These are phyloP conservation scores for Pempheris klunzingeri DNA, from an alignment of 2,797 vertebrate species.

Conservation along the genomic window DNA sequence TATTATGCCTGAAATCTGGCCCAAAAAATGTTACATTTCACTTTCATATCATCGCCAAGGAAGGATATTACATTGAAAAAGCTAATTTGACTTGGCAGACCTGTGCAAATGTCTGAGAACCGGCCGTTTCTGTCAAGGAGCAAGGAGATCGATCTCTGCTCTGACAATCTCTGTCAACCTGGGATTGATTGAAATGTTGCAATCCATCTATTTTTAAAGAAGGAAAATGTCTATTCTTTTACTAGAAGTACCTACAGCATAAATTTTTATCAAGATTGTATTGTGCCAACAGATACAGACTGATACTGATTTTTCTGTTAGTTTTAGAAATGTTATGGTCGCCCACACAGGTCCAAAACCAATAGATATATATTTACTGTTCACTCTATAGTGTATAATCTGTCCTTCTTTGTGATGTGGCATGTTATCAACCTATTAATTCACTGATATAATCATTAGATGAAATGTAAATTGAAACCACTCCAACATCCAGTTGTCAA, in stretches of 20 bases:
- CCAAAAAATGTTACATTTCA: conserved; percentile 54
- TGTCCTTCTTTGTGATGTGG: background rate
- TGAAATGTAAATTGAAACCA: background rate
- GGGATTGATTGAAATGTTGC: conserved; percentile 28
- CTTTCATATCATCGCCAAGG: conserved; percentile 67
- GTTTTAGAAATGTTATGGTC: conserved; percentile 15
- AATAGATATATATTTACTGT: background rate
- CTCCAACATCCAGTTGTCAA: background rate
- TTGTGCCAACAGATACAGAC: conserved; percentile 10
- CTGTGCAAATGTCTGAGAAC: conserved; percentile 26
- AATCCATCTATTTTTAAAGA: conserved; percentile 23
- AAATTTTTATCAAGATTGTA: conserved; percentile 32
- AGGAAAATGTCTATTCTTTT: conserved; percentile 19
- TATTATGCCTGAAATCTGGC: conserved; percentile 62
- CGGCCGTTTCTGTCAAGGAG: conserved; percentile 41
- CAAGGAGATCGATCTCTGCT: conserved; percentile 30
- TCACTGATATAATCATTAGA: background rate
- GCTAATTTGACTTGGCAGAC: conserved; percentile 66
- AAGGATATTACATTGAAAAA: conserved; percentile 56
- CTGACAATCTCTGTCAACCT: conserved; percentile 39
- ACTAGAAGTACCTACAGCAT: background rate
- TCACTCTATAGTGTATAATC: background rate
- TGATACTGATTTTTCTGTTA: conserved; percentile 6
- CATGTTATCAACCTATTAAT: background rate
- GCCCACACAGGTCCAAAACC: conserved; percentile 1